Evolutionary conservation across 2,797 vertebrate genomes (phyloP).

Genomic region (Macrochelys suwanniensis): DNA sequence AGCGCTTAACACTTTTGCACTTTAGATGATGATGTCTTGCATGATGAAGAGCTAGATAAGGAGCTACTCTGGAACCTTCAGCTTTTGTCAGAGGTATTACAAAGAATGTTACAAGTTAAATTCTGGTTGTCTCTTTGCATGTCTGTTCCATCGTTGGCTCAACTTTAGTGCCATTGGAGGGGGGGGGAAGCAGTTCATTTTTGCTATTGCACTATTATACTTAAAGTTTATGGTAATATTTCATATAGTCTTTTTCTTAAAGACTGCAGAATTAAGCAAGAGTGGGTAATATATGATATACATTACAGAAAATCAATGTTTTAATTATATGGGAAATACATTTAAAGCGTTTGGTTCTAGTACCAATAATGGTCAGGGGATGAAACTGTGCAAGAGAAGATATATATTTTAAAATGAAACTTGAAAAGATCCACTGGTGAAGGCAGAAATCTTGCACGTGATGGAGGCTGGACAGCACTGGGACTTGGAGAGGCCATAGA

Average conservation of each 20-base stretch:
- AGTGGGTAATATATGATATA: background rate
- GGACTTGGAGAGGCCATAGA: background rate
- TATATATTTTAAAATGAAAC: accelerated
- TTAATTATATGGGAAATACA: background rate
- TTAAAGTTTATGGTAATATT: background rate
- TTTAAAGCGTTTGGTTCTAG: background rate
- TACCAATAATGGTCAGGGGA: background rate
- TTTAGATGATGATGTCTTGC: constrained; percentile 94
- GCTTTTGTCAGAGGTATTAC: constrained; percentile 94
- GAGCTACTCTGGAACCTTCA: constrained; percentile 98
- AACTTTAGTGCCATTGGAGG: background rate
- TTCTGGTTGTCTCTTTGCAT: background rate
- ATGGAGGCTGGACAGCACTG: background rate
- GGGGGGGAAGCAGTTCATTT: background rate
- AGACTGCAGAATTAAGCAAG: background rate
- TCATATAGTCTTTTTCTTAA: background rate
- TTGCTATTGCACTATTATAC: background rate
- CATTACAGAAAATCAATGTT: background rate
- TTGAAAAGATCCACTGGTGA: background rate
- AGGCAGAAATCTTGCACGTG: background rate
- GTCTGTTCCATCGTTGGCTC: background rate
- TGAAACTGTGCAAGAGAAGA: background rate
- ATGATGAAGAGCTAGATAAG: constrained; percentile 96
- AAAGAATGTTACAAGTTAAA: background rate
- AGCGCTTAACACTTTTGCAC: constrained; percentile 54